Evolutionary conservation across 1,140 invertebrate species (phyloP), one percentile per base, ranked within the genome.

Genomic region (Brachionus paranguensis): DNA sequence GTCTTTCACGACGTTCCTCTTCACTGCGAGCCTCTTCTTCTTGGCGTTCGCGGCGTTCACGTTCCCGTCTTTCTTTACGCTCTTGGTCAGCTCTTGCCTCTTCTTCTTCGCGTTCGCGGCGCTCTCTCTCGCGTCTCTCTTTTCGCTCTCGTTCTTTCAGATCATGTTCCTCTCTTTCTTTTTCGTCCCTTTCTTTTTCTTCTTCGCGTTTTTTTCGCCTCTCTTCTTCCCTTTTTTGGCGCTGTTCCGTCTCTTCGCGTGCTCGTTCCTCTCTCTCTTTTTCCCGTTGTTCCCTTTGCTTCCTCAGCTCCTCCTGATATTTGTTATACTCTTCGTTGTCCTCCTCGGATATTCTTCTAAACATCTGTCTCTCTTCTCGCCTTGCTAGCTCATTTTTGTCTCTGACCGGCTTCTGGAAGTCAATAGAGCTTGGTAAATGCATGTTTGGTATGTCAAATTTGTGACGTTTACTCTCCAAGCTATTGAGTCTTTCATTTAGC

Each of bases 381-480:
- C 33, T 76, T 2, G 27, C 11, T 5, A 27, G 2, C 12, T 47
- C 72, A 12, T 12, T 27, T 27, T 24, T 50, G 4, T 76, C 72
- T 27, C 43, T 50, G 11, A 27, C 10, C 2, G 17, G n/a, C 47
- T 76, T 76, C 20, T 76, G 72, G 50, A 76, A 76, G 24, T 76
- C 45, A 14, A 50, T 24, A 0, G 20, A 29, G 11, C 17, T 27
- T 12, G 72, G 72, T 14, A 76, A 24, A 50, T 76, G 45, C 41
- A 47, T 76, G 43, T 76, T 45, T 4, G 72, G 72, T 76, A 81
- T 81, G 17, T 60, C 41, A 37, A 81, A 81, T 45, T 81, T 60
- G 17, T 81, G 78, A 17, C 53, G 53, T 14, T 43, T 68, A 29
- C 24, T 41, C 43, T 43, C 64, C 7, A 81, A 27, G 37, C 12